These are phyloP conservation scores for Lethenteron reissneri DNA, from an alignment of 2,113 vertebrate genomes.

Conservation along the genomic window DNA sequence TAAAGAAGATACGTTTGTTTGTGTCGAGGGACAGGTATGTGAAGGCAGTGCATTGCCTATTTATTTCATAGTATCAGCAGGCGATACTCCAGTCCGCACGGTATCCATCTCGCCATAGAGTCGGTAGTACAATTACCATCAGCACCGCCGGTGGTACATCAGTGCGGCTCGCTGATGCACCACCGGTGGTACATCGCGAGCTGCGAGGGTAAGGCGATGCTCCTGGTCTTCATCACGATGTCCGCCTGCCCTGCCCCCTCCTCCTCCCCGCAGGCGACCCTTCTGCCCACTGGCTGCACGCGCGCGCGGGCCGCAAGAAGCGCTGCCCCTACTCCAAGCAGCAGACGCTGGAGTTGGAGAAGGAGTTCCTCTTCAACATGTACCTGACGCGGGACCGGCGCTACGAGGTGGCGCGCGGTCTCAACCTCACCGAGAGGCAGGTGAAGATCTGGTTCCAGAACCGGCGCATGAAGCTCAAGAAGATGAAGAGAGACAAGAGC, in stretches of 20 bases:
- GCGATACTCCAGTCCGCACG: too few species aligned
- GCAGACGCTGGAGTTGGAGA: slow-evolving; percentile 90
- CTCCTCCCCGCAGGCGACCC: slow-evolving; percentile 38
- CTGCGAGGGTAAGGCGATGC: too few species aligned
- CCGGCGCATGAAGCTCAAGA: slow-evolving; percentile 97
- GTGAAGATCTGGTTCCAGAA: slow-evolving; percentile 99
- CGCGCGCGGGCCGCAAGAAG: slow-evolving; percentile 81
- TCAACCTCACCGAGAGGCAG: slow-evolving; percentile 92
- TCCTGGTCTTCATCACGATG: too few species aligned
- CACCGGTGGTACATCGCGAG: too few species aligned
- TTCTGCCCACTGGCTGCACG: slow-evolving; percentile 86
- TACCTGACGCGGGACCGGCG: slow-evolving; percentile 92
- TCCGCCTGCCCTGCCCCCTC: not conserved
- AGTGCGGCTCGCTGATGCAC: too few species aligned
- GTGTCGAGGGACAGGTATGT: too few species aligned
- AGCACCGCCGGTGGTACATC: too few species aligned
- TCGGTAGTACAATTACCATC: too few species aligned
- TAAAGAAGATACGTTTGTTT: too few species aligned
- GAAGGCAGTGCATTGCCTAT: too few species aligned
- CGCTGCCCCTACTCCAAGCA: slow-evolving; percentile 88
- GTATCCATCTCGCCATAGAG: too few species aligned
- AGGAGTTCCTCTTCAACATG: slow-evolving; percentile 98
- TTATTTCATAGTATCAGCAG: too few species aligned
- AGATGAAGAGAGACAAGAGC: slow-evolving; percentile 80
- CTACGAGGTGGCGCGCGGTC: slow-evolving; percentile 75